Conservation (phyloP, 2,888 invertebrate genomes). For the Idaea aversata region DNA sequence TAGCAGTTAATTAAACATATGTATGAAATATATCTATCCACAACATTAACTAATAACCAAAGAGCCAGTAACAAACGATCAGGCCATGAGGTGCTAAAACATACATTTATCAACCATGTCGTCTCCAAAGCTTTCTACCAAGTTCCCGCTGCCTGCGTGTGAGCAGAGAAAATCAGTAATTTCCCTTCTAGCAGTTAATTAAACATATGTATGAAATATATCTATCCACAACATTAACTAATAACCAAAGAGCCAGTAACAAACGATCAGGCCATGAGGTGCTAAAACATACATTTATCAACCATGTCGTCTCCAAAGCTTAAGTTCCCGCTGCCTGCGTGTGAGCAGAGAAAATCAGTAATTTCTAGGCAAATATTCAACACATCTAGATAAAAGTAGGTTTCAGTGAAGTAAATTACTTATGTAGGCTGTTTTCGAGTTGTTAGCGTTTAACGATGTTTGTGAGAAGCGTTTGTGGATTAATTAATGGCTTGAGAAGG, state of each 20-base stretch:
- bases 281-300: not conserved
- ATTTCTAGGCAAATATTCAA: constrained; percentile 31
- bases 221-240: not conserved
- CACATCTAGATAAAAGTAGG: constrained; percentile 20
- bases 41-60: not conserved
- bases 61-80: not conserved
- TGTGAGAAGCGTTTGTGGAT: not conserved
- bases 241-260: not conserved
- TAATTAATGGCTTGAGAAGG: not conserved
- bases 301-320: not conserved
- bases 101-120: not conserved
- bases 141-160: constrained; percentile 4
- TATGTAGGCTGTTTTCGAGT: constrained; percentile 20
- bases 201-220: not conserved
- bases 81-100: not conserved
- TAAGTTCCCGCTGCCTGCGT: constrained; percentile 4
- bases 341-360: constrained; percentile 22
- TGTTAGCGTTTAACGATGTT: constrained; percentile 1
- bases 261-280: not conserved
- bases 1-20: too few relatives aligned
- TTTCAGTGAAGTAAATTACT: constrained; percentile 21
- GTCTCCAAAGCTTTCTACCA: not conserved
- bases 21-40: not conserved
- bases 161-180: constrained; percentile 14
- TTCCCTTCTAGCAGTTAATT: too few relatives aligned